Evolutionary conservation across 2,113 vertebrate species (phyloP).

Genomic region (Nesogale talazaci): DNA sequence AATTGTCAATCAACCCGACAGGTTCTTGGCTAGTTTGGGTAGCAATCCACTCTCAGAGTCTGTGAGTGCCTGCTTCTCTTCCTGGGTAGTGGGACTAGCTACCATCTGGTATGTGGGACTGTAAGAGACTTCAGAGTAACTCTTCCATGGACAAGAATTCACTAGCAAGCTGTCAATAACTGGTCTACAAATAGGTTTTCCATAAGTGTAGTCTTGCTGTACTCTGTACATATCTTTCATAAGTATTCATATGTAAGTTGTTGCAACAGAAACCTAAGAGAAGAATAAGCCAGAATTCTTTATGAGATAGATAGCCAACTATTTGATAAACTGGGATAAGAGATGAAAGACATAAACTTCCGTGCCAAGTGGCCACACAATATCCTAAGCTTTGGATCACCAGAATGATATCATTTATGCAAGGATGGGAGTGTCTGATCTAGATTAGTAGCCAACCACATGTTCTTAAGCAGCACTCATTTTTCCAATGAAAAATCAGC

Average conservation of each 20-base stretch:
- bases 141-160: neutral
- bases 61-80: too few species aligned
- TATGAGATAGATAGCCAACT: neutral
- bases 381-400: neutral
- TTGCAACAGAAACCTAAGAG: neutral
- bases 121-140: neutral
- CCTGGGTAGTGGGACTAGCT: too few species aligned
- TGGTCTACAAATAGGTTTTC: neutral
- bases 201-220: neutral
- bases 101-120: neutral
- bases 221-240: neutral
- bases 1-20: neutral
- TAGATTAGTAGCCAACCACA: neutral
- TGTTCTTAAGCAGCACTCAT: neutral
- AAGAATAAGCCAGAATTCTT: neutral
- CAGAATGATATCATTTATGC: neutral
- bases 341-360: neutral
- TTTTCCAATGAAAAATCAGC: neutral
- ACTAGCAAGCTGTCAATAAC: neutral
- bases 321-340: neutral
- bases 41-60: neutral
- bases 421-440: neutral
- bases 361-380: neutral
- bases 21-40: neutral
- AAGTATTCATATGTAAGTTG: neutral